Conservation (phyloP, 1,140 invertebrate species). For the Drosophila ficusphila region DNA sequence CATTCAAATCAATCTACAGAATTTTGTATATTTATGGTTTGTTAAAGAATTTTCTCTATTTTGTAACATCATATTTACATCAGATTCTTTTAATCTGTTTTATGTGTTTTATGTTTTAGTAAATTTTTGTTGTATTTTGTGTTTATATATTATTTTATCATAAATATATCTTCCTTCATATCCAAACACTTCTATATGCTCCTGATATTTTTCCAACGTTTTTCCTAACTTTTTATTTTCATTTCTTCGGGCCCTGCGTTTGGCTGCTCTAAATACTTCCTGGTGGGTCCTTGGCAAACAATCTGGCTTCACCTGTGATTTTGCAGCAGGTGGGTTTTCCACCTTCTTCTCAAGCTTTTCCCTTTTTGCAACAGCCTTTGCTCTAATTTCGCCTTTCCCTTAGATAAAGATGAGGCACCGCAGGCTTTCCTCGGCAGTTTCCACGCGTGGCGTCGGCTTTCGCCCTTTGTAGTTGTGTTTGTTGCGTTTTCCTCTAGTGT, state of each 20-base stretch:
- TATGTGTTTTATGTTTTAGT: no score
- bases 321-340: slow-evolving; percentile 23
- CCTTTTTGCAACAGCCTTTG: slow-evolving; percentile 8
- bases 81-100: no score
- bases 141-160: no score
- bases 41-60: no score
- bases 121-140: no score
- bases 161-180: no score
- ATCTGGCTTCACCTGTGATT: slow-evolving; percentile 22
- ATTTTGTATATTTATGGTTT: no score
- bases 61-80: no score
- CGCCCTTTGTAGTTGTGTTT: slow-evolving; percentile 14
- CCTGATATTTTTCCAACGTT: not conserved
- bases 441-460: slow-evolving; percentile 69
- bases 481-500: slow-evolving; percentile 26
- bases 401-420: slow-evolving; percentile 35
- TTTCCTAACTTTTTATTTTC: slow-evolving; percentile 9
- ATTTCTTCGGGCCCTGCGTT: slow-evolving; percentile 27
- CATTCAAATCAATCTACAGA: no score
- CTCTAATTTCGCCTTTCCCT: slow-evolving; percentile 70
- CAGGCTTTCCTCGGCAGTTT: slow-evolving; percentile 61
- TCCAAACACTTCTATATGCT: no score
- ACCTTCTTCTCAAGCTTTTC: not conserved
- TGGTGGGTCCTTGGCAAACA: slow-evolving; percentile 62
- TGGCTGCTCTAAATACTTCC: slow-evolving; percentile 66